Conservation (phyloP, 2,113 vertebrate species). For the Turdus rufiventris region DNA sequence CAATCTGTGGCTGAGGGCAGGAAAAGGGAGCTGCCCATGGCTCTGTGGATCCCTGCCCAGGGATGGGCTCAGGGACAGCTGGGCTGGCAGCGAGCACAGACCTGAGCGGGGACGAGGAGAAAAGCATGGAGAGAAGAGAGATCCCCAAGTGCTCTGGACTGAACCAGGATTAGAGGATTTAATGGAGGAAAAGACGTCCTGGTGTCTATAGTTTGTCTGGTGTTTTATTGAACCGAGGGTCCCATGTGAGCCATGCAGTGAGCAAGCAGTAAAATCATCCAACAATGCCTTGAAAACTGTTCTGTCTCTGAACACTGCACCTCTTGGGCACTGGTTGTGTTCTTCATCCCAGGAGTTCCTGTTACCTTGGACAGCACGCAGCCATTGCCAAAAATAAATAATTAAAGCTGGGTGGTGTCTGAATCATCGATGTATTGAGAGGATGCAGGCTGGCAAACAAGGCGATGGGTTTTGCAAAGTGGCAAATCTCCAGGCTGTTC, state of each 20-base stretch:
- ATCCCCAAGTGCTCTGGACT: not conserved
- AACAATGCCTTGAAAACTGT: slow-evolving; percentile 19
- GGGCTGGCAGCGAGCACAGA: not conserved
- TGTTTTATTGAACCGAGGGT: slow-evolving; percentile 36
- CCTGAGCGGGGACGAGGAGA: not conserved
- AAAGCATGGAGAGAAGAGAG: not conserved
- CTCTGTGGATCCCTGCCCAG: not conserved
- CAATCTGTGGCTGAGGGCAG: not conserved
- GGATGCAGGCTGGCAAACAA: not conserved
- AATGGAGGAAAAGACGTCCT: not conserved
- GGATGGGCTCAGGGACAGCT: not conserved
- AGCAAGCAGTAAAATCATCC: slow-evolving; percentile 40
- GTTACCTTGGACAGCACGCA: slow-evolving; percentile 2
- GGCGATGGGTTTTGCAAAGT: not conserved
- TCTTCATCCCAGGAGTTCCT: not conserved
- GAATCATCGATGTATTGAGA: not conserved
- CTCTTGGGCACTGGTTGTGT: not conserved
- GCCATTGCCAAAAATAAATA: not conserved
- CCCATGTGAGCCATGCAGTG: not conserved
- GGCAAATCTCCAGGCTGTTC: slow-evolving; percentile 20
- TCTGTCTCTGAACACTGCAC: not conserved
- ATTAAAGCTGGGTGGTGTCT: not conserved
- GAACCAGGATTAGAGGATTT: slow-evolving; percentile 11
- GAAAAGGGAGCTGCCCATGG: not conserved
- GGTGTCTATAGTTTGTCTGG: not conserved